Conservation (phyloP, 2,797 vertebrate species). For the Galago senegalensis region DNA sequence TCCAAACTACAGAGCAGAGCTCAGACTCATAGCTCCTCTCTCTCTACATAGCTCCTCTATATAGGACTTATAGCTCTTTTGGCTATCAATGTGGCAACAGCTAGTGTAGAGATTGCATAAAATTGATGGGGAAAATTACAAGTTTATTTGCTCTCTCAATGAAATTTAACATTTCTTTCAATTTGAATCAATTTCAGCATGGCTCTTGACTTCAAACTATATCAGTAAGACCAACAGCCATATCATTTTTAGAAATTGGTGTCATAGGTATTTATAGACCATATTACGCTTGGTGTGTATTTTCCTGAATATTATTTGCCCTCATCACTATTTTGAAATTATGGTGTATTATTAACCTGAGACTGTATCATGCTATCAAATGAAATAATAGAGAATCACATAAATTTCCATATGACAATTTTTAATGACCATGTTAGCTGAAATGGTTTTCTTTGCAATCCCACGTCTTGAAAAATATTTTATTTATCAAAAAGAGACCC, state of each 20-base stretch:
- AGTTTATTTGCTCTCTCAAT: background rate
- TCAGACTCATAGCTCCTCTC: background rate
- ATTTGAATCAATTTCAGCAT: background rate
- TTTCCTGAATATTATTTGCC: background rate
- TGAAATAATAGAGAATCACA: background rate
- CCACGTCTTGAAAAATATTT: background rate
- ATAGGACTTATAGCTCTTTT: background rate
- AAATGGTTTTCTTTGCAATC: background rate
- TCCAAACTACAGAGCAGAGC: background rate
- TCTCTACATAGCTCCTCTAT: too few relatives aligned
- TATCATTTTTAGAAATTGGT: background rate
- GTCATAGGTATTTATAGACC: background rate
- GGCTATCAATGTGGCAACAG: background rate
- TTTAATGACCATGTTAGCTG: background rate
- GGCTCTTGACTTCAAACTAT: background rate
- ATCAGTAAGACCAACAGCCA: background rate
- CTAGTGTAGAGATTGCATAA: background rate
- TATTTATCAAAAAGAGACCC: background rate
- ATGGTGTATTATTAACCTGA: background rate
- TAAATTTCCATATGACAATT: background rate
- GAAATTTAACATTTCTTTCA: background rate
- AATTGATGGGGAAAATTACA: background rate
- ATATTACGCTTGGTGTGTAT: background rate
- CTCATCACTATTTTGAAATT: background rate
- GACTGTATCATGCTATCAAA: background rate